Percentiles rank a stretch among this genome's conserved stretches.
Evolutionary conservation across 2,113 vertebrate genomes (phyloP).

Genomic region (Chaetodon trifascialis): DNA sequence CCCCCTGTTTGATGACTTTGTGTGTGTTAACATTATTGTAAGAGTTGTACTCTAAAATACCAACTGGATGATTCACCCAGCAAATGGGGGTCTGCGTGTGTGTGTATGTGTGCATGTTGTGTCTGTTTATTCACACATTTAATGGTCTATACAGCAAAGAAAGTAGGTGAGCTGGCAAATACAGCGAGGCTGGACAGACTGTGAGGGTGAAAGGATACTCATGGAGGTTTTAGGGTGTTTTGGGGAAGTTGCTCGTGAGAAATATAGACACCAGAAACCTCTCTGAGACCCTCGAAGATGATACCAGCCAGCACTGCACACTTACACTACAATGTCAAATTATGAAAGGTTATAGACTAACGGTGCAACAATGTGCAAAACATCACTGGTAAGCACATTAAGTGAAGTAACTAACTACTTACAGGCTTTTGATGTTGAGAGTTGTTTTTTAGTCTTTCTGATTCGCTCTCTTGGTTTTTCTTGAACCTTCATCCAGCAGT

Average conservation of each 20-base stretch:
- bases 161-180: slow-evolving; percentile 40
- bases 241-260: background rate
- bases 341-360: background rate
- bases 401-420: background rate
- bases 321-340: background rate
- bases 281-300: background rate
- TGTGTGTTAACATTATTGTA: slow-evolving; percentile 36
- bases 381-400: background rate
- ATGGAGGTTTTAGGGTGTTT: background rate
- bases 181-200: slow-evolving; percentile 31
- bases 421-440: slow-evolving; percentile 1
- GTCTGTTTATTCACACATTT: slow-evolving; percentile 60
- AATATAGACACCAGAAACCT: background rate
- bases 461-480: background rate
- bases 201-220: slow-evolving; percentile 34
- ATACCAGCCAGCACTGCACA: background rate
- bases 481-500: background rate
- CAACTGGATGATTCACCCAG: slow-evolving; percentile 62
- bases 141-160: slow-evolving; percentile 38
- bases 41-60: slow-evolving; percentile 54
- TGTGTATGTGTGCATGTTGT: slow-evolving; percentile 39
- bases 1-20: slow-evolving; percentile 52
- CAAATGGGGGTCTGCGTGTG: slow-evolving; percentile 45
- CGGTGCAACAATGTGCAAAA: slow-evolving; percentile 3
- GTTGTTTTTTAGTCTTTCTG: background rate